A percentile compares a stretch with the other conserved stretches of the same genome.
These are phyloP conservation scores for Cataglyphis albicans DNA, from an alignment of 2,888 invertebrate species.

Conservation along the genomic window DNA sequence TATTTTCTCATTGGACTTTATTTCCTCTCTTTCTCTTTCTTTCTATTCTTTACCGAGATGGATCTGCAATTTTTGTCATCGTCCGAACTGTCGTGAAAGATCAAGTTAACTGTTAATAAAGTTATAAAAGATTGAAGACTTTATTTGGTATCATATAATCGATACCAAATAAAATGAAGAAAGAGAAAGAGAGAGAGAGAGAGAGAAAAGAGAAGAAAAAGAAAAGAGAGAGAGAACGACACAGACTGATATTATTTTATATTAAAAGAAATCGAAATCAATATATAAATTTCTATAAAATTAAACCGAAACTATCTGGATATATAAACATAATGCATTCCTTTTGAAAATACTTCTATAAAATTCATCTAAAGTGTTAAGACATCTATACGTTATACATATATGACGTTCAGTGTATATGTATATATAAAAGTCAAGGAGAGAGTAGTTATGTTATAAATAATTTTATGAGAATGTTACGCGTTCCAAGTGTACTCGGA, in stretches of 20 bases:
- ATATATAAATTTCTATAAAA: neutral
- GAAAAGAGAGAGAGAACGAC: neutral
- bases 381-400: neutral
- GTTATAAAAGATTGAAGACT: neutral
- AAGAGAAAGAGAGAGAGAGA: neutral
- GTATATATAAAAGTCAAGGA: conserved; percentile 10
- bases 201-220: neutral
- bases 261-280: neutral
- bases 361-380: neutral
- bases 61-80: conserved; percentile 19
- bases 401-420: neutral
- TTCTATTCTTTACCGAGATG: neutral
- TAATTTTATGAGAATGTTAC: conserved; percentile 12
- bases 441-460: neutral
- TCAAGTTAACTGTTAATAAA: neutral
- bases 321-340: neutral
- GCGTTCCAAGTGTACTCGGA: conserved; percentile 11
- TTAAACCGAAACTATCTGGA: neutral
- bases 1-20: neutral
- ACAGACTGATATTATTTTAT: neutral
- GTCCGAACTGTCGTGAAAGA: conserved; percentile 15
- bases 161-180: neutral
- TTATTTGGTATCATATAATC: neutral
- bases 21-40: conserved; percentile 6
- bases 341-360: neutral